Percentiles rank a stretch among this genome's conserved stretches.
Conservation (phyloP, 1,140 invertebrate species). For the Magallana ariakensis region DNA sequence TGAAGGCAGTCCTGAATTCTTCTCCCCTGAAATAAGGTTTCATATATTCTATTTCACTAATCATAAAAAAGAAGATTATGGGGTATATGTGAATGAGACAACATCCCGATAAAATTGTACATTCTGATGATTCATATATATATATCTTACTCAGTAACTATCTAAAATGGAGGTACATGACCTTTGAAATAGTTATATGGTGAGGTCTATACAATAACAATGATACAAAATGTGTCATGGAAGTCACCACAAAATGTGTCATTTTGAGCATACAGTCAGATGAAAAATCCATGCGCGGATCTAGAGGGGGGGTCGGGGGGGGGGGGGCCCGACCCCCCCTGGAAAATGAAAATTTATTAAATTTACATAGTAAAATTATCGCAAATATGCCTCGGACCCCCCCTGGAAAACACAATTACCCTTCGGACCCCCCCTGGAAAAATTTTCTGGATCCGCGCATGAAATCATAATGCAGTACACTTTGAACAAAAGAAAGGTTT, state of each 20-base stretch:
- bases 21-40: not conserved
- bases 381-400: too few species aligned
- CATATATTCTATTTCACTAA: not conserved
- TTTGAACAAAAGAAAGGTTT: slow-evolving; percentile 19
- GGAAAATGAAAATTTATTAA: too few species aligned
- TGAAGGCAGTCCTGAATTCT: slow-evolving; percentile 1
- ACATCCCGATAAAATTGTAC: not conserved
- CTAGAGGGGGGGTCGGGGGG: too few species aligned
- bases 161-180: not conserved
- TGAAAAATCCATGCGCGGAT: too few species aligned
- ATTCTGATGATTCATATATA: not conserved
- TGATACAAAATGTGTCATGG: not conserved
- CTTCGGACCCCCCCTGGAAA: too few species aligned
- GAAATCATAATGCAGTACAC: not conserved
- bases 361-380: too few species aligned
- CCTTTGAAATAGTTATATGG: not conserved
- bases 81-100: not conserved
- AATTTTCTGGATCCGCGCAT: too few species aligned
- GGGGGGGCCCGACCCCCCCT: too few species aligned
- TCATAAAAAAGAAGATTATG: not conserved
- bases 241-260: not conserved
- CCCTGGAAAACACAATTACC: too few species aligned
- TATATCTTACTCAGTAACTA: not conserved
- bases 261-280: not conserved
- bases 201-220: not conserved